Conservation (phyloP, 1,140 invertebrate species). For the Maconellicoccus hirsutus region DNA sequence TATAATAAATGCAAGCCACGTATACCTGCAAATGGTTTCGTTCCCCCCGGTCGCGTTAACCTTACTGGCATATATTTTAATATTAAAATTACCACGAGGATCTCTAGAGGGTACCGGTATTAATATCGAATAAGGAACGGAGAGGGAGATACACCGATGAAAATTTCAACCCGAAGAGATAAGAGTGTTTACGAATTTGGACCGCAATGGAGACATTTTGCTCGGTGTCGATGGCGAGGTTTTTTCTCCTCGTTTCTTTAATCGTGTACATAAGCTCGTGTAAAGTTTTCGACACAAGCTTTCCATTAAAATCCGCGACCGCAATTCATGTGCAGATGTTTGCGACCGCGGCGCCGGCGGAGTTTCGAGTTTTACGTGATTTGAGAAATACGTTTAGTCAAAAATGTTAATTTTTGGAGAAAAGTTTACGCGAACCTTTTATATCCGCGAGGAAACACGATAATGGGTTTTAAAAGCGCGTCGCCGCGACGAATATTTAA, state of each 20-base stretch:
- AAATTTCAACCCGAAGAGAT: no score
- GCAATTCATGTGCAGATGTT: slow-evolving; percentile 8
- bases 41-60: background rate
- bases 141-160: no score
- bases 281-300: background rate
- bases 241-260: no score
- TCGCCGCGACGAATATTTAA: background rate
- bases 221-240: no score
- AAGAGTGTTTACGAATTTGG: no score
- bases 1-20: background rate
- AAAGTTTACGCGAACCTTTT: background rate
- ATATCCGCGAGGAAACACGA: background rate
- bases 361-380: background rate
- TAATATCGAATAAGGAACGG: no score
- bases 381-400: background rate
- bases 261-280: background rate
- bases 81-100: background rate
- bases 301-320: background rate
- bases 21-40: background rate
- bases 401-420: slow-evolving; percentile 5
- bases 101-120: no score
- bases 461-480: background rate
- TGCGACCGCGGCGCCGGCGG: no score
- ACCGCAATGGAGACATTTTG: no score
- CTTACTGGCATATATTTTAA: background rate